Evolutionary conservation across 2,888 invertebrate species (phyloP).

Genomic region (Actias luna): DNA sequence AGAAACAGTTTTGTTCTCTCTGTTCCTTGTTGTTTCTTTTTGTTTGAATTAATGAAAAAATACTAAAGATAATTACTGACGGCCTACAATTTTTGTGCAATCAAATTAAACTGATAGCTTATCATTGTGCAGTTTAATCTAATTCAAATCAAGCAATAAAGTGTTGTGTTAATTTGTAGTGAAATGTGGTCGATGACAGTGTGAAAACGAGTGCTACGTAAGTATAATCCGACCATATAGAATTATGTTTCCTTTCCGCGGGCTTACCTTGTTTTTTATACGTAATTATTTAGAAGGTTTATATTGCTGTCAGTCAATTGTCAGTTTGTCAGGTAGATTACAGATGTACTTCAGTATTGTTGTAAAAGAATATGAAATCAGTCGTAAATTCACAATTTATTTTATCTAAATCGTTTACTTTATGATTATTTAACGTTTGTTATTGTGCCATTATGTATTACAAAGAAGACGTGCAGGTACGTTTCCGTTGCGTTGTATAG

Average conservation of each 20-base stretch:
- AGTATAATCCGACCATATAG: slow-evolving; percentile 65
- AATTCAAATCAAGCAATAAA: slow-evolving; percentile 40
- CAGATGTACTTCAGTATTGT: slow-evolving; percentile 38
- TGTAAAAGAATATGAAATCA: slow-evolving; percentile 52
- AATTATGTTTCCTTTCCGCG: slow-evolving; percentile 22
- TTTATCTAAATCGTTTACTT: slow-evolving; percentile 55
- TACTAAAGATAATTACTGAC: slow-evolving; percentile 52
- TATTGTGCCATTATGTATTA: slow-evolving; percentile 57
- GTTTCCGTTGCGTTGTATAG: slow-evolving; percentile 35
- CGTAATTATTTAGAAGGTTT: slow-evolving; percentile 43
- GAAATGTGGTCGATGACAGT: slow-evolving; percentile 79
- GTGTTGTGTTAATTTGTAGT: slow-evolving; percentile 60
- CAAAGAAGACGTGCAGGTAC: slow-evolving; percentile 48
- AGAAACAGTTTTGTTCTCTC: slow-evolving; percentile 48
- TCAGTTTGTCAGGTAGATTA: slow-evolving; percentile 45
- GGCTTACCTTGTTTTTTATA: slow-evolving; percentile 24
- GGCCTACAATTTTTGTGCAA: slow-evolving; percentile 51
- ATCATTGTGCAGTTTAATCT: slow-evolving; percentile 42
- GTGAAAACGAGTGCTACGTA: slow-evolving; percentile 76
- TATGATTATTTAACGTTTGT: slow-evolving; percentile 55
- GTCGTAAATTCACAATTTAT: slow-evolving; percentile 64
- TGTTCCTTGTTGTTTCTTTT: slow-evolving; percentile 60
- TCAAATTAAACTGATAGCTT: slow-evolving; percentile 43
- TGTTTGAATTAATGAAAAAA: slow-evolving; percentile 55
- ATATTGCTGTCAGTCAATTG: slow-evolving; percentile 51